Base-by-base conservation (phyloP, 2,113 vertebrate species). In the Pachycephala philippinensis region DNA sequence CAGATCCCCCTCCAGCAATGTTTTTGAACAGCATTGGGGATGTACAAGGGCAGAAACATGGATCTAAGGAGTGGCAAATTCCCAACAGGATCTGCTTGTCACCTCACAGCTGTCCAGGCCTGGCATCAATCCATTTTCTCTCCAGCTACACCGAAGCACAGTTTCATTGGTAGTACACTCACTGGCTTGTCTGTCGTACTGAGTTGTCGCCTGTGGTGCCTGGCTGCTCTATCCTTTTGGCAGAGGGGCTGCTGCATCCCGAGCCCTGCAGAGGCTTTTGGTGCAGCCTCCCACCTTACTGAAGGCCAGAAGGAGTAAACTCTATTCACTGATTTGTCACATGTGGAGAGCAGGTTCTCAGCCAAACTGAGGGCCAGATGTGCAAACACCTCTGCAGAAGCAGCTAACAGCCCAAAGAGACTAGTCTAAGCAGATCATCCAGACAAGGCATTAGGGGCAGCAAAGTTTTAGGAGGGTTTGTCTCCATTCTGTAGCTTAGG, bases 1-100 rank as follows among this genome's bases (percentile, higher is more conserved):
- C 23, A 45, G 23, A n/a, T 50, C 6, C 3, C 15, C 26, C 18
- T 4, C 4, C 31, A 7, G 30, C 1, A 1, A 18, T 9, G 45
- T 4, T 52, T 79, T 12, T 57, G 53, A 44, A 10, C 45, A 64
- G 21, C 16, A 4, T 0, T 52, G 31, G 24, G 23, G 57, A 71
- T 47, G 10, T 30, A 20, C 9, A 26, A 53, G 45, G 42, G 14
- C 9, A 70, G 52, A 69, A 70, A 78, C 11, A 17, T 3, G 44
- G 40, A 72, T 40, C n/a, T 64, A 15, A 61, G 23, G 13, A 59
- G 31, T 11, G 24, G 11, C 15, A 44, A 59, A 27, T 28, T 83
- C n/a, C 37, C 15, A 13, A 10, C 14, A 59, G 33, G 47, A 47
- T 33, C 49, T 35, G 81, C 52, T 53, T 39, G 19, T 49, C 57